Base-by-base conservation (phyloP, 2,888 invertebrate genomes). In the Volucella zonaria region DNA sequence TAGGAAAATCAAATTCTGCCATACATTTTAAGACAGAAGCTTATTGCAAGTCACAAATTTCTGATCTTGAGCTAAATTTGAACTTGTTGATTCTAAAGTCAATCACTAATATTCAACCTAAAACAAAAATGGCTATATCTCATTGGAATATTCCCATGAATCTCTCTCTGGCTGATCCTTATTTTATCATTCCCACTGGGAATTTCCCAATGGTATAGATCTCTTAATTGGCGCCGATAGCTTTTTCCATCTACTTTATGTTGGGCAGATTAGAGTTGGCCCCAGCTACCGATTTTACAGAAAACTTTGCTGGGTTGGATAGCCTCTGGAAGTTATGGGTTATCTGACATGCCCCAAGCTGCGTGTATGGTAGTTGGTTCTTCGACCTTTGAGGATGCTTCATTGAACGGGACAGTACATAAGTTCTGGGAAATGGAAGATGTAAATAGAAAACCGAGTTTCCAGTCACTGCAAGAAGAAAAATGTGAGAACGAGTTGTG, bases 241-340 rank as follows among this genome's bases (percentile, higher is more conserved):
- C n/a, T n/a, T n/a, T n/a, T n/a, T n/a, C n/a, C n/a, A 45, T 8
- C 9, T 45, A 2, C 61, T 61, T 23, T 43, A 43, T 61, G 12
- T 61, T 8, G 61, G 61, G 8, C 61, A 61, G 12, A 61, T 45
- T 8, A 47, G 45, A 31, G 45, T 61, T 45, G 18, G 8, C 61
- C 2, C 18, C 12, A 61, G 8, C 12, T 61, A 10, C 61, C 61
- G 8, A 11, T 43, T 1, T 15, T 59, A 10, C 59, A 43, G 6
- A 43, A 59, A 12, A 59, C 59, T 8, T 12, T 59, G 43, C 15
- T 59, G 10, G 59, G 59, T 3, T 59, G 59, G 59, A 43, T 59
- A 40, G 42, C 59, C 6, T 42, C 42, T 15, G 42, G 59, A 6
- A 42, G 15, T 4, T 59, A 59, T 59, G 23, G 42, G 15, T 11